Evolutionary conservation across 2,888 invertebrate genomes (phyloP).

Genomic region (Xestia c-nigrum): DNA sequence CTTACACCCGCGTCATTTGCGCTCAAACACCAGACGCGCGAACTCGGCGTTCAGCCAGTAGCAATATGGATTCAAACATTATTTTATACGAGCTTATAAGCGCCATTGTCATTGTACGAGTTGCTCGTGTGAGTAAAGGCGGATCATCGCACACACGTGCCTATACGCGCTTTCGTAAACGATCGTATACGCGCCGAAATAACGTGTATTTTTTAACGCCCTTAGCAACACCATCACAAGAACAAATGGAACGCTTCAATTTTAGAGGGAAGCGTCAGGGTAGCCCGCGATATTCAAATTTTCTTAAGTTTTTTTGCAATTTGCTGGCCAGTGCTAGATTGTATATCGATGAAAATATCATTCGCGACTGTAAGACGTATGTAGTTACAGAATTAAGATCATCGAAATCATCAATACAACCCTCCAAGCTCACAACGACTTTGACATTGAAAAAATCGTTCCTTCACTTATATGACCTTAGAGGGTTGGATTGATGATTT

Average conservation of each 20-base stretch:
- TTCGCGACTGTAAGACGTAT: no score
- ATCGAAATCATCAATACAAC: no score
- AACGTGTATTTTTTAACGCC: background rate
- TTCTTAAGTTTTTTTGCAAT: no score
- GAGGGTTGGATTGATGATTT: no score
- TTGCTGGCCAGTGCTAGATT: no score
- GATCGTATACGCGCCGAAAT: background rate
- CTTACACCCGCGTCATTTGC: background rate
- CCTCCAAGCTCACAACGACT: no score
- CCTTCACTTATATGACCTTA: no score
- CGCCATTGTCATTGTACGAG: background rate
- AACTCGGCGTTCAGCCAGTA: background rate
- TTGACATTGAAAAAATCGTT: no score
- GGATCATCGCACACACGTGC: background rate
- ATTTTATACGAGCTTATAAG: background rate
- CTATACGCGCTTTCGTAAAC: background rate
- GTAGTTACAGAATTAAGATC: no score
- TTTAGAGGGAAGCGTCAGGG: no score
- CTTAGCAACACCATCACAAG: background rate
- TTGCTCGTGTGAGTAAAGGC: background rate
- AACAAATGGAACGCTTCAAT: background rate
- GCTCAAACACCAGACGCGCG: background rate
- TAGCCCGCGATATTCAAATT: no score
- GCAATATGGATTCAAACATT: background rate
- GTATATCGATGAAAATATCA: no score